Evolutionary conservation across 2,797 vertebrate genomes (phyloP).

Genomic region (Acropternis orthonyx): DNA sequence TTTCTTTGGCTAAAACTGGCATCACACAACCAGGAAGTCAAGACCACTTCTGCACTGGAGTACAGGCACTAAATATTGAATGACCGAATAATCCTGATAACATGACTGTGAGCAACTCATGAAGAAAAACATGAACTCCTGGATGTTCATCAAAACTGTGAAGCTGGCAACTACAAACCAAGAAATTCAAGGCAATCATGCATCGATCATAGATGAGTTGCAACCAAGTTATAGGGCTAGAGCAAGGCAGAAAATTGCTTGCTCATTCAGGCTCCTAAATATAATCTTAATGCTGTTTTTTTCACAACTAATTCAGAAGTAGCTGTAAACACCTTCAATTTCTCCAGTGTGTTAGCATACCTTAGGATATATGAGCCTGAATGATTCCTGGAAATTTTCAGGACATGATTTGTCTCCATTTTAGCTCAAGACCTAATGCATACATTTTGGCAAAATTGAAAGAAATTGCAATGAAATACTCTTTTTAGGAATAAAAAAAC

Average conservation of each 20-base stretch:
- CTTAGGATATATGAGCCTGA: background rate
- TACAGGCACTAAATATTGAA: background rate
- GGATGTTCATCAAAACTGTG: background rate
- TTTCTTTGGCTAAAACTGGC: background rate
- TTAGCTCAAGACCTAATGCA: background rate
- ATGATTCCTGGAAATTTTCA: background rate
- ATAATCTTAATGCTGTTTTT: background rate
- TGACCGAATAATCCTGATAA: background rate
- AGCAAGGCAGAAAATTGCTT: background rate
- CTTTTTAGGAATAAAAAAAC: background rate
- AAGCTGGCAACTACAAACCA: background rate
- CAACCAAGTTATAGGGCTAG: background rate
- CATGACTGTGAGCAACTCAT: background rate
- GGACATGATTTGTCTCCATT: background rate
- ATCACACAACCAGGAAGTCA: background rate
- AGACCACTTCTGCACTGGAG: background rate
- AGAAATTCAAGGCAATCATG: background rate
- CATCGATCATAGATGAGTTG: accelerated
- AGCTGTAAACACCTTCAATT: background rate
- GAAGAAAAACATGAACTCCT: background rate
- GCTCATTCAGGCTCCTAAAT: background rate
- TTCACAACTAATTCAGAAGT: background rate
- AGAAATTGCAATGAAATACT: background rate
- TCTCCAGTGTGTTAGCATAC: background rate
- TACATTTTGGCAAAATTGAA: background rate